These are phyloP conservation scores for Aramus guarauna DNA, from an alignment of 2,113 vertebrate genomes.

Conservation along the genomic window DNA sequence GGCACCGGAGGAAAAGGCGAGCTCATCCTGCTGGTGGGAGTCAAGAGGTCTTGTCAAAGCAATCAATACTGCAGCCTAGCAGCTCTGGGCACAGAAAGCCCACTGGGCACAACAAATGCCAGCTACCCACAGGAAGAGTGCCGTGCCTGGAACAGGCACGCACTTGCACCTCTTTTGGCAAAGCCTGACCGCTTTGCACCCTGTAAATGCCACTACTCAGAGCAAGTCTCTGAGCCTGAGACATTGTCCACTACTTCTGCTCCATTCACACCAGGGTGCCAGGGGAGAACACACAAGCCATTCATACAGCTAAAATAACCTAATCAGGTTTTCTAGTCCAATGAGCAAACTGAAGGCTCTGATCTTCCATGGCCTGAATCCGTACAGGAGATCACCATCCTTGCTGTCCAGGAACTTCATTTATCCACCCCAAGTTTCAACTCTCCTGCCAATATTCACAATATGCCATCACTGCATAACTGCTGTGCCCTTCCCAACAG, in stretches of 20 bases:
- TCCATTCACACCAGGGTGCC: not conserved
- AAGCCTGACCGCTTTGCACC: not conserved
- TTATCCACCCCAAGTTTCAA: not conserved
- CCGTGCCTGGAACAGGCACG: not conserved
- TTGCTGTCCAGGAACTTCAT: not conserved
- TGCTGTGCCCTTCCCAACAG: rapidly evolving
- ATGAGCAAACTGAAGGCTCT: not conserved
- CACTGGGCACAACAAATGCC: not conserved
- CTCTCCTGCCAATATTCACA: not conserved
- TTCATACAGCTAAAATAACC: not conserved
- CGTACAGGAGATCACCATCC: not conserved
- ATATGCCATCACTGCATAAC: not conserved
- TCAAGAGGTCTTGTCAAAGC: not conserved
- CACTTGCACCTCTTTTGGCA: not conserved
- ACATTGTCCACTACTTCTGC: not conserved
- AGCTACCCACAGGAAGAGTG: not conserved
- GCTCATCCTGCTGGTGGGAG: not conserved
- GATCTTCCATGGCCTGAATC: not conserved
- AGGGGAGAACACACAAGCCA: not conserved
- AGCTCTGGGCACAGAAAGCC: not conserved
- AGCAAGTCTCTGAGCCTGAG: not conserved
- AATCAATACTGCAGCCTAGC: not conserved
- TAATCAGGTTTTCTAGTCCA: conserved; percentile 5
- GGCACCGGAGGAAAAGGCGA: not conserved
- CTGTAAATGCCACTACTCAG: not conserved